Evolutionary conservation across 1,140 invertebrate genomes (phyloP).

Genomic region (Euura saliciscinereae): DNA sequence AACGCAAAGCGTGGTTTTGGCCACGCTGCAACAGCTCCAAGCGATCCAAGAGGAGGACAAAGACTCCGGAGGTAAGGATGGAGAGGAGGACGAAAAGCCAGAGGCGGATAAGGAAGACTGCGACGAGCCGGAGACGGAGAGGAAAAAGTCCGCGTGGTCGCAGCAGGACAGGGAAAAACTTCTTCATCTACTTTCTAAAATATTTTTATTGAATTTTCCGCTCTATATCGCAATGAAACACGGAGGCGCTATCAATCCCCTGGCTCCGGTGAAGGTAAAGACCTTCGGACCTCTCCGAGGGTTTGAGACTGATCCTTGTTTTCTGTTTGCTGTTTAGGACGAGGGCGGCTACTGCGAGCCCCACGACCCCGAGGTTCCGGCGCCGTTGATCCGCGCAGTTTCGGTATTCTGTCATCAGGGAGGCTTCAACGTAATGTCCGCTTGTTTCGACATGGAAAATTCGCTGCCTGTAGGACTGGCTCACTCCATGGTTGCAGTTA

Average conservation of each 20-base stretch:
- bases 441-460: constrained; percentile 82
- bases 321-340: constrained; percentile 37
- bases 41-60: constrained; percentile 67
- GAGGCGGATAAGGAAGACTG: constrained; percentile 29
- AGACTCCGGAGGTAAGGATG: constrained; percentile 30
- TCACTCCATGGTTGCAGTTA: constrained; percentile 87
- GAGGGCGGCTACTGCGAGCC: constrained; percentile 81
- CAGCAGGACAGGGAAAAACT: constrained; percentile 79
- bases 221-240: constrained; percentile 93
- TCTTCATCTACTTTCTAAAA: constrained; percentile 78
- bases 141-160: constrained; percentile 62
- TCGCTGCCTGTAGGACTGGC: constrained; percentile 83
- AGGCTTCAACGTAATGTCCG: constrained; percentile 83
- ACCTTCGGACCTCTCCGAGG: background rate
- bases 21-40: constrained; percentile 77
- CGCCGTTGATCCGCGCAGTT: constrained; percentile 87
- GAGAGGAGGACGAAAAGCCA: constrained; percentile 46
- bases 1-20: constrained; percentile 80
- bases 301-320: background rate
- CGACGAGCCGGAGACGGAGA: constrained; percentile 13
- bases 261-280: constrained; percentile 53
- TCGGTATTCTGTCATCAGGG: constrained; percentile 90
- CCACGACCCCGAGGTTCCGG: constrained; percentile 90
- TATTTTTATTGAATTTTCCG: constrained; percentile 88
- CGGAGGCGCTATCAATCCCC: constrained; percentile 53